Base-by-base conservation (phyloP, 2,797 vertebrate species). In the Typhlichthys eigenmanni region DNA sequence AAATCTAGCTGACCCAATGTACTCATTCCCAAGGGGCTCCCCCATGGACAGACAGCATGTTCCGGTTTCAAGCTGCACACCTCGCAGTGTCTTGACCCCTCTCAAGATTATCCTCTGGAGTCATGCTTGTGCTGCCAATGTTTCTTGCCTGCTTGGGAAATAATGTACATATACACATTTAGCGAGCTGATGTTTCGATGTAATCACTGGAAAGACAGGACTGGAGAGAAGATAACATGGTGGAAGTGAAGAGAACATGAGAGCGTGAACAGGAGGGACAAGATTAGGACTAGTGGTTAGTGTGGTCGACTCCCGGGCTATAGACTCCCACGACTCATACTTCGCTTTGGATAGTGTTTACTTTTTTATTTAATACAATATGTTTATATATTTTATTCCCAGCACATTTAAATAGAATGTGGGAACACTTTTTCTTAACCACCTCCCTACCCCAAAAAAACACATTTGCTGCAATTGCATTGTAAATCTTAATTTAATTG, bases 21-120 rank as follows among this genome's bases (percentile, higher is more conserved):
- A 52, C 73, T 68, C 76, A 86, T 88, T 91, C 82, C 70, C 71
- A 51, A 34, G 32, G 11, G 3, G 69, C 55, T 75, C 81, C 77
- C 80, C 38, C n/a, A 7, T 66, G 74, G 64, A 51, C 12, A n/a
- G 55, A 64, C 76, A 78, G 85, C 60, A 60, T 68, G 58, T 71
- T 53, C 62, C 54, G 34, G 24, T 60, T 3, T 9, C 62, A 76
- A 71, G 65, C 53, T 38, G 34, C 34, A 58, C 60, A 80, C 79
- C 76, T 85, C 68, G 49, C 24, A 24, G 14, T 72, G 69, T 68
- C 48, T 58, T 5, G 1, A 63, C 59, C 59, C 59, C 59, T 47
- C 48, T 38, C 13, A 4, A 14, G 34, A 3, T 34, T 14, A 49
- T 4, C 47, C 47, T 34, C 48, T 4, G 34, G 50, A n/a, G 59